These are phyloP conservation scores for Trichogramma evanescens DNA, from an alignment of 2,888 invertebrate genomes.

Conservation along the genomic window DNA sequence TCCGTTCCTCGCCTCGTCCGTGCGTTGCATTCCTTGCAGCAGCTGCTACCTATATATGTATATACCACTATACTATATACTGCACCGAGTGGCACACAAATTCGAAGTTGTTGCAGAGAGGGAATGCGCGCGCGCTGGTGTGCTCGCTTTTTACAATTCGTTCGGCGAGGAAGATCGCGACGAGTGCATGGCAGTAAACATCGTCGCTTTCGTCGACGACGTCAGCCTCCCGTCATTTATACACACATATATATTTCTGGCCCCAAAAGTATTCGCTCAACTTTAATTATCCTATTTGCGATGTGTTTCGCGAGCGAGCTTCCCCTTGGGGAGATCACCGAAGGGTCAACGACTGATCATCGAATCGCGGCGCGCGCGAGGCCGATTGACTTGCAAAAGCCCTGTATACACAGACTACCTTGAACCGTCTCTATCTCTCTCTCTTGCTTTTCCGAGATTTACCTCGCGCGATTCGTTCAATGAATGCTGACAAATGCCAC, in stretches of 20 bases:
- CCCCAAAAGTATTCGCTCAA: too few species aligned
- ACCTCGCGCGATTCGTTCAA: too few species aligned
- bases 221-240: not conserved
- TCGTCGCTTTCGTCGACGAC: too few species aligned
- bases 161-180: too few species aligned
- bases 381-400: not conserved
- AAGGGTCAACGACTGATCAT: not conserved
- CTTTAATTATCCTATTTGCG: conserved; percentile 11
- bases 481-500: too few species aligned
- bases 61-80: not conserved
- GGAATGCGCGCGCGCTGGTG: too few species aligned
- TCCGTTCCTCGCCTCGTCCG: conserved; percentile 21
- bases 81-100: not conserved
- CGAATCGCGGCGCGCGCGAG: not conserved
- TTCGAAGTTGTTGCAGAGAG: too few species aligned
- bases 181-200: too few species aligned
- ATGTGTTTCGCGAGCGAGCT: not conserved
- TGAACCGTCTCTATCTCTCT: too few species aligned
- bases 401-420: too few species aligned
- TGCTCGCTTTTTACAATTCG: too few species aligned
- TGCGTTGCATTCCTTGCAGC: conserved; percentile 5
- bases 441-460: too few species aligned
- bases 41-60: not conserved
- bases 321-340: not conserved
- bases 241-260: not conserved